These are phyloP conservation scores for Tringa solitaria DNA, from an alignment of 2,113 vertebrate species.

Conservation along the genomic window DNA sequence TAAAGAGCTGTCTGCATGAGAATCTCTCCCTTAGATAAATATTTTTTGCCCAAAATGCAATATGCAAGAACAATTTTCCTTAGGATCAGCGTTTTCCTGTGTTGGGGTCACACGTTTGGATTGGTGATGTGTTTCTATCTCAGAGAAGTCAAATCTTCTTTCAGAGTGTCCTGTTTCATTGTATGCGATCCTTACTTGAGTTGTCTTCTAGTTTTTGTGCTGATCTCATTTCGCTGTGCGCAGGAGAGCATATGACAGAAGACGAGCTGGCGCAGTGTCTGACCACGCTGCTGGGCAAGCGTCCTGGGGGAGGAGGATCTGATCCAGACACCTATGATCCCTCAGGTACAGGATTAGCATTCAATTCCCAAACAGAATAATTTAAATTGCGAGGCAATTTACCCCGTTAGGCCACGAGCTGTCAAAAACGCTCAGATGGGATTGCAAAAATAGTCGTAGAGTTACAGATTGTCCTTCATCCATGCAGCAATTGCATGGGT, in stretches of 20 bases:
- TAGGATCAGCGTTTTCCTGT: background rate
- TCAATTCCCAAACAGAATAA: background rate
- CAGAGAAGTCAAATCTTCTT: background rate
- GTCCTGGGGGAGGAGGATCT: conserved; percentile 53
- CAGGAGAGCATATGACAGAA: conserved; percentile 90
- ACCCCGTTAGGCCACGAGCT: conserved; percentile 6
- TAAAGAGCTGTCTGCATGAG: background rate
- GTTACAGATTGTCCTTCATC: conserved; percentile 10
- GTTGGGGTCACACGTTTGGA: fast-evolving
- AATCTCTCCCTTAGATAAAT: background rate
- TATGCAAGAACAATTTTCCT: background rate
- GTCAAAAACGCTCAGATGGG: background rate
- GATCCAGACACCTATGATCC: conserved; percentile 12
- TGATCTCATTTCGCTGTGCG: background rate
- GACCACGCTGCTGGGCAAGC: conserved; percentile 73
- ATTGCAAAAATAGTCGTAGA: conserved; percentile 8
- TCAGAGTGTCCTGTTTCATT: background rate
- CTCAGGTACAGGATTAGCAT: conserved; percentile 63
- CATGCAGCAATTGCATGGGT: background rate
- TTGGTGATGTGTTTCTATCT: fast-evolving
- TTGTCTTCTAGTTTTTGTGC: background rate
- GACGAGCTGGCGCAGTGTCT: conserved; percentile 85
- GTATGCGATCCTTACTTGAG: background rate
- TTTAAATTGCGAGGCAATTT: conserved; percentile 23
- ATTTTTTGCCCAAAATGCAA: background rate